A percentile compares a stretch with the other conserved stretches of the same genome.
Evolutionary conservation across 2,888 invertebrate species (phyloP).

Genomic region (Girardia tigrina): DNA sequence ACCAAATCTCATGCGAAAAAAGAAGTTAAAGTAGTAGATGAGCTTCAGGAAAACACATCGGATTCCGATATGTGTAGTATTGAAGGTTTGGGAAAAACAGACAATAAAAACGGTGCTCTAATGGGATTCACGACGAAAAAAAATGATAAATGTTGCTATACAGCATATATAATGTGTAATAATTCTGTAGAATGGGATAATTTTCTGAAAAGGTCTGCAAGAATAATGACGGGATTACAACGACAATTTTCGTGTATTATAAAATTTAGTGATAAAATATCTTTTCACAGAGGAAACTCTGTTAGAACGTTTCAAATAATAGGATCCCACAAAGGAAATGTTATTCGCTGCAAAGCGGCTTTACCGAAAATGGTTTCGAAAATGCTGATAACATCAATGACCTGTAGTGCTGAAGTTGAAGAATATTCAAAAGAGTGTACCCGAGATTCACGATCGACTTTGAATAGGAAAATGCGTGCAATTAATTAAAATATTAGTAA

Average conservation of each 20-base stretch:
- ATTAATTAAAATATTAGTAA: neutral
- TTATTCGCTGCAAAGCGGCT: neutral
- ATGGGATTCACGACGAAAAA: constrained; percentile 4
- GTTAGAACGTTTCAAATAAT: constrained; percentile 3
- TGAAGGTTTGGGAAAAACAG: neutral
- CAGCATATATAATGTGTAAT: neutral
- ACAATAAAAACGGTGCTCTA: neutral
- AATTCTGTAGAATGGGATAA: neutral
- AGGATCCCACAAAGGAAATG: constrained; percentile 11
- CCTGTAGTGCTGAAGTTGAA: constrained; percentile 16
- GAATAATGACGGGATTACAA: neutral
- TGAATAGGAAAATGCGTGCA: neutral
- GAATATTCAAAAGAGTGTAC: constrained; percentile 13
- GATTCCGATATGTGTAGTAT: constrained; percentile 4
- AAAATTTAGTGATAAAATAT: constrained; percentile 15
- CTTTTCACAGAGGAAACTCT: neutral
- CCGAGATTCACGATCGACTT: neutral
- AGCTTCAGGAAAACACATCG: neutral
- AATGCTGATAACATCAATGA: constrained; percentile 17
- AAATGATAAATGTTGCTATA: constrained; percentile 12
- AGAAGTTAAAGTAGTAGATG: neutral
- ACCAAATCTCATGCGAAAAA: neutral
- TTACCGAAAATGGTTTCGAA: constrained; percentile 15
- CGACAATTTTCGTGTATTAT: neutral
- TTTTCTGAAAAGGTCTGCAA: neutral